A percentile compares a stretch with the other conserved stretches of the same genome.
These are phyloP conservation scores for Drosophila nigrodunni DNA, from an alignment of 1,140 invertebrate genomes.

Conservation along the genomic window DNA sequence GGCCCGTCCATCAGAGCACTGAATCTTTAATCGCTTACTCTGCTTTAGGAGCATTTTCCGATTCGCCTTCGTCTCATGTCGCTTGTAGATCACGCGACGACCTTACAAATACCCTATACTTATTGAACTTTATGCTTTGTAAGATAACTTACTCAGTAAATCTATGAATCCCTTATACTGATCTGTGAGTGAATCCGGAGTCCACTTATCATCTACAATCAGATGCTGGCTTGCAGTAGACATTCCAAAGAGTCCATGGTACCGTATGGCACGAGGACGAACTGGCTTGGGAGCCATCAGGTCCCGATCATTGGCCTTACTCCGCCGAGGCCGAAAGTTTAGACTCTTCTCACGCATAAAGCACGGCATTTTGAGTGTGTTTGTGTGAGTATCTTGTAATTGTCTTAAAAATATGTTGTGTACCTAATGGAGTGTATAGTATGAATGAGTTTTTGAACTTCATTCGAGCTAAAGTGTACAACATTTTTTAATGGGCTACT, in stretches of 20 bases:
- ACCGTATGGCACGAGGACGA: constrained; percentile 59
- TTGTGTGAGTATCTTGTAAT: neutral
- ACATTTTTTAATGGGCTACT: constrained; percentile 1
- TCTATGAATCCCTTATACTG: constrained; percentile 68
- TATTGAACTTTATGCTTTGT: neutral
- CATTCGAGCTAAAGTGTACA: neutral
- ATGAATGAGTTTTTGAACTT: neutral
- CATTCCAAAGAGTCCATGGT: constrained; percentile 78
- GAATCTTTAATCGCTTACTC: constrained; percentile 55
- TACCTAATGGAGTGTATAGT: neutral
- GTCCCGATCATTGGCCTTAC: constrained; percentile 21
- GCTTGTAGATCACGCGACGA: constrained; percentile 59
- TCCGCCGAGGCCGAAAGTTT: neutral
- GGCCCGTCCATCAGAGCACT: constrained; percentile 68
- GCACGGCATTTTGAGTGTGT: constrained; percentile 13
- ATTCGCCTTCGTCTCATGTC: constrained; percentile 59
- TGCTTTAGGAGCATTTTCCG: constrained; percentile 43
- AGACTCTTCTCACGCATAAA: constrained; percentile 2
- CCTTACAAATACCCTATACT: constrained; percentile 19
- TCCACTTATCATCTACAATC: constrained; percentile 72
- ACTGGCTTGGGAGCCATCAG: constrained; percentile 67
- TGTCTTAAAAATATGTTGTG: constrained; percentile 3
- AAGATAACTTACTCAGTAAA: constrained; percentile 60
- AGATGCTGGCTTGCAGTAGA: constrained; percentile 65
- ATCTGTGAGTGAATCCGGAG: constrained; percentile 57